Evolutionary conservation across 2,113 vertebrate genomes (phyloP), one percentile per base, ranked within the genome.

Genomic region (Galeopterus variegatus): DNA sequence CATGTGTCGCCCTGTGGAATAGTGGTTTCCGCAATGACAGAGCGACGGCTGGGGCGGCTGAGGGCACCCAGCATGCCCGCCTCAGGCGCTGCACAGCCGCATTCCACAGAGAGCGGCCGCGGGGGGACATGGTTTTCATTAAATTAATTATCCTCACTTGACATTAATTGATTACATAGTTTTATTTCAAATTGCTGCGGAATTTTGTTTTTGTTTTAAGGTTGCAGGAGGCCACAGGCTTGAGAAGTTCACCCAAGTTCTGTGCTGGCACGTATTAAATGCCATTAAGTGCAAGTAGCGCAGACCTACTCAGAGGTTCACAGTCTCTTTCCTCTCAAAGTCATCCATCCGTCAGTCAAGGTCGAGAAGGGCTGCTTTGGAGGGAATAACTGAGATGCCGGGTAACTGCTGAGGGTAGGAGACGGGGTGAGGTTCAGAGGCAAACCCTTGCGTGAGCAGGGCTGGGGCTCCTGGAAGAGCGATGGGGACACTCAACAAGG

Each of bases 11-110:
- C 10, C 31, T 58, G 45, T 60, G 58, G 87, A 67, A 58, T 23
- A 12, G 1, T 26, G 19, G 2, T 12, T 48, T 52, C 23, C 48
- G 33, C 58, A 52, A 24, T 23, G 50, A 26, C 45, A 17, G 13
- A 26, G 18, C 18, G 33, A 70, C 31, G 10, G 23, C 7, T 0
- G 26, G 10, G 31, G 19, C 19, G 23, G 28, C 7, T 1, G 28
- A 23, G 5, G 4, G 24, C 17, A 6, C 10, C 0, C 0, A 7
- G 7, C 26, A 0, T 0, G 2, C 18, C 62, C 4, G 31, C 50
- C 0, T 0, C 4, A 3, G 64, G 31, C 15, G 3, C 11, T 0
- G 1, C 21, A 0, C 1, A 18, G 24, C 41, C 5, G 0, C 0
- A 0, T 13, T 14, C 18, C 15, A 17, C 48, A 1, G 12, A 52